Base-by-base conservation (phyloP, 1,140 invertebrate genomes). In the Magallana ariakensis region DNA sequence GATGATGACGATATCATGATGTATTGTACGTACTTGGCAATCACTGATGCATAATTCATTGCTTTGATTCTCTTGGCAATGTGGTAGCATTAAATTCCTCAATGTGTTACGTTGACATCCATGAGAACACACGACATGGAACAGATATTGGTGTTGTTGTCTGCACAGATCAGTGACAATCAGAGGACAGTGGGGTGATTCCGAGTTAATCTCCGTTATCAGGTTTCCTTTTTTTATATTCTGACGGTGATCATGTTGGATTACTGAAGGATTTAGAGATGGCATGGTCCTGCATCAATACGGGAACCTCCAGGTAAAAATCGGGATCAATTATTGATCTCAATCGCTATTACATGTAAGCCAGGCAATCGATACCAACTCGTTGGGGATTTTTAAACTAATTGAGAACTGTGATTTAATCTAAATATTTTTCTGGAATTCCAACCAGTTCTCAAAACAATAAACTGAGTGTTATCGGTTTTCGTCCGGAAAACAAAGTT, bases 1-100 rank as follows among this genome's bases (percentile, higher is more conserved):
- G 66, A 75, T 26, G 13, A 13, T 75, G 22, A 13, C 26, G 33
- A 26, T 26, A 46, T 46, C 33, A 4, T 46, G 33, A 46, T 46
- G 33, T 46, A 11, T 26, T 75, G 33, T 26, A 26, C 10, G 66
- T 26, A 13, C 19, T 26, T 75, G 9, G 66, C 66, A 75, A 75
- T 75, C 22, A 75, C 22, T 75, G 66, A 75, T 75, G 66, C 66
- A 75, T 75, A 75, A 75, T 75, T 75, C 10, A 75, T 26, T 26
- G 19, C 22, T 75, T 19, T 75, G 66, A 75, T 75, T 75, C 66
- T 26, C 66, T 7, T 26, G 19, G 66, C 66, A 11, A 75, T 75
- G 22, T 46, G 33, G 19, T 10, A 26, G 33, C 19, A 11, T 75
- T 75, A 75, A 33, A 75, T 75, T 75, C 22, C 6, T 19, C 7